Percentiles rank a stretch among this genome's conserved stretches.
phyloP scores from a whole-genome alignment of 2,113 vertebrate species.

The Sceloporus undulatus region DNA sequence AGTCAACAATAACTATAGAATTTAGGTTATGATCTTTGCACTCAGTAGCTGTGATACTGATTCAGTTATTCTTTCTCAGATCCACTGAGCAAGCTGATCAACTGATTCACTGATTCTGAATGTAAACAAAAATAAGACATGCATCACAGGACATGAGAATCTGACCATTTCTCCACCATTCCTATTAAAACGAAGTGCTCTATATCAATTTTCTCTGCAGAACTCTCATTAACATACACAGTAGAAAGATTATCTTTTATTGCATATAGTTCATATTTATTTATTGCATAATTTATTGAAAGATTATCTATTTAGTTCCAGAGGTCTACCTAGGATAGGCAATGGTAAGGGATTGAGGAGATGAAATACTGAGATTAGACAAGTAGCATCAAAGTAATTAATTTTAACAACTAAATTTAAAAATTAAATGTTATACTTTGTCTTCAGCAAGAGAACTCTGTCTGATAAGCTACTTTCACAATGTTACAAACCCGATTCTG shows the following conservation, averaged over 20 bases:
- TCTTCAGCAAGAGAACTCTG: neutral
- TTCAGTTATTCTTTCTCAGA: neutral
- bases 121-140: neutral
- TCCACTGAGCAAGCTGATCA: neutral
- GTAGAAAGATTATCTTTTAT: conserved; percentile 4
- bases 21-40: no score
- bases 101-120: neutral
- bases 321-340: neutral
- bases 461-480: neutral
- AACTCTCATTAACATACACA: neutral
- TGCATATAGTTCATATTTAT: neutral
- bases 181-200: neutral
- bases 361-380: neutral
- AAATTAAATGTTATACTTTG: neutral
- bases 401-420: neutral
- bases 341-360: neutral
- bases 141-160: neutral
- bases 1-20: no score
- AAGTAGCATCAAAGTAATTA: neutral
- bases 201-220: neutral
- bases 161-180: neutral
- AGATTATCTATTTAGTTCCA: neutral
- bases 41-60: neutral
- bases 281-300: no score
- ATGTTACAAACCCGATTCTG: neutral